These are phyloP conservation scores for Gryon sp. DNA, from an alignment of 1,140 invertebrate genomes.

Conservation along the genomic window DNA sequence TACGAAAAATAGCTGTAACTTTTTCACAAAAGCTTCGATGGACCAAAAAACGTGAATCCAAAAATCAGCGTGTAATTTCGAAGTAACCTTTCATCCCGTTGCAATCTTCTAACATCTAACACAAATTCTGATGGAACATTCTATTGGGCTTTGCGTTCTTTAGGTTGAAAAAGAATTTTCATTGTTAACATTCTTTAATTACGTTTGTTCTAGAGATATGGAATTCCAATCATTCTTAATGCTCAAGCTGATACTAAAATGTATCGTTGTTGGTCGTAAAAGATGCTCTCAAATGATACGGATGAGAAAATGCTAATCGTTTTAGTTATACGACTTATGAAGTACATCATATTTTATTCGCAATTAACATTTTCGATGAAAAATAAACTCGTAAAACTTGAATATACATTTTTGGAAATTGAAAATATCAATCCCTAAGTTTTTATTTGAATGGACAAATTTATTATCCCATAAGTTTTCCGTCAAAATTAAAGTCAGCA, in stretches of 20 bases:
- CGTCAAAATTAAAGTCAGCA: too few relatives aligned
- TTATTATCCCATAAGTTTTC: too few relatives aligned
- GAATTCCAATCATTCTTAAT: slow-evolving; percentile 29
- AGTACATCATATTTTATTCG: background rate
- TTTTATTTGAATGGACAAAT: too few relatives aligned
- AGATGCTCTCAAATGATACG: background rate
- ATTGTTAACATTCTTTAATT: slow-evolving; percentile 41
- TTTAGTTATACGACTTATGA: slow-evolving; percentile 12
- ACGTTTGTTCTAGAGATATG: slow-evolving; percentile 37
- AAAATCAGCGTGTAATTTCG: too few relatives aligned
- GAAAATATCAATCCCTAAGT: too few relatives aligned
- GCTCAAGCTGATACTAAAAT: slow-evolving; percentile 6
- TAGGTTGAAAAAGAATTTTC: slow-evolving; percentile 25
- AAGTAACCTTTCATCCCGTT: too few relatives aligned
- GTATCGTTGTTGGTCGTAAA: slow-evolving; percentile 6
- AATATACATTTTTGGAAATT: too few relatives aligned
- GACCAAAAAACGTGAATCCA: too few relatives aligned
- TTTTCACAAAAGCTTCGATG: too few relatives aligned
- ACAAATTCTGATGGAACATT: slow-evolving; percentile 38
- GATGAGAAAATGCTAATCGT: slow-evolving; percentile 14
- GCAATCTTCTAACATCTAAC: slow-evolving; percentile 34
- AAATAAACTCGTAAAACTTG: too few relatives aligned
- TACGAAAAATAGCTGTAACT: too few relatives aligned
- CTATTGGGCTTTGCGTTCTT: slow-evolving; percentile 38
- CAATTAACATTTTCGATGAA: too few relatives aligned